Conservation (phyloP, 2,797 vertebrate genomes). For the Lemur catta region DNA sequence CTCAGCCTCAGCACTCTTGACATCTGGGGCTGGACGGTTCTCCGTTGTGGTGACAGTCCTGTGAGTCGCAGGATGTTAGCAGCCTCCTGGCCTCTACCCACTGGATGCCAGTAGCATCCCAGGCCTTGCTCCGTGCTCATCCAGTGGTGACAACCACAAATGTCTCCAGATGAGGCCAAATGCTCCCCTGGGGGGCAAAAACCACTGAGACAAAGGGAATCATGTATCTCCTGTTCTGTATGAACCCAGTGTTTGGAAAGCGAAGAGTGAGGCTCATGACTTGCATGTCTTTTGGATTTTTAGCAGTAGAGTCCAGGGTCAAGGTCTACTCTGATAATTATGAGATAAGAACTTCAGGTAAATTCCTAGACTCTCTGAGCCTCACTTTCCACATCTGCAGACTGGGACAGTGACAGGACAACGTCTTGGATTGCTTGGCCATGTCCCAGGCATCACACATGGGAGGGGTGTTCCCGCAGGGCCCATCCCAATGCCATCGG, state of each 20-base stretch:
- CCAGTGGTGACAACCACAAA: background rate
- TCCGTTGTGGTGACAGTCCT: background rate
- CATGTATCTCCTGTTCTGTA: accelerated
- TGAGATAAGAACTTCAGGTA: background rate
- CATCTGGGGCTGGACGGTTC: background rate
- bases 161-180: background rate
- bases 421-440: accelerated
- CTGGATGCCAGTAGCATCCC: background rate
- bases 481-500: accelerated
- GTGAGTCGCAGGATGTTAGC: background rate
- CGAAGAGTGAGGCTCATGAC: background rate
- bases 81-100: background rate
- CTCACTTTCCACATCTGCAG: background rate
- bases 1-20: accelerated
- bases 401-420: accelerated
- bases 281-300: background rate
- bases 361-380: background rate
- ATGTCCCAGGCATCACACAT: accelerated
- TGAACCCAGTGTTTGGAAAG: background rate
- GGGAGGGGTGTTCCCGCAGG: background rate
- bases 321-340: background rate
- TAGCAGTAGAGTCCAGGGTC: background rate
- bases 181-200: background rate
- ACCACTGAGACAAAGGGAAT: background rate
- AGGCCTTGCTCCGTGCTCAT: too few relatives aligned